Base-by-base conservation (phyloP, 2,113 vertebrate species). In the Gnathonemus echidnorhynchus region DNA sequence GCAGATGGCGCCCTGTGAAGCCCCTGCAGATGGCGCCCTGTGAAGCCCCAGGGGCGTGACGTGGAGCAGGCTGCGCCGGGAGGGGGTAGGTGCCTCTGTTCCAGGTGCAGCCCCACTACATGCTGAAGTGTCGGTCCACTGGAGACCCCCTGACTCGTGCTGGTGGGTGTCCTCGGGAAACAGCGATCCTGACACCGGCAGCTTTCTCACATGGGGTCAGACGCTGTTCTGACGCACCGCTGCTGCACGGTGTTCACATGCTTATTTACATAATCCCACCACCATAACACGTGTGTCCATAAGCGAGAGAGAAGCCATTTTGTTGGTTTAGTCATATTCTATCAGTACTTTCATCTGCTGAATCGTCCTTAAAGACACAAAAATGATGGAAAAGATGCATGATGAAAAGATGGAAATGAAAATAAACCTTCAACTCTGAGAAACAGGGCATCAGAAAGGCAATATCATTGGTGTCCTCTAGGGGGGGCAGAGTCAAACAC, bases 211-310 rank as follows among this genome's bases (percentile, higher is more conserved):
- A 39, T 42, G 50, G 86, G 86, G 50, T 56, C 86, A 87, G 53
- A 56, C n/a, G 31, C 50, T 56, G 86, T 24, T 56, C 21, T 87
- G 31, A 87, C 50, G 86, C 50, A 52, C 6, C 17, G 6, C 15
- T 87, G 2, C 31, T 4, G 13, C 35, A 19, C 50, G 15, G 13
- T 35, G 24, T 53, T 50, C 86, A 53, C 27, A 87, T 9, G n/a
- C 13, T 21, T 87, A 39, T 87, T 87, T 87, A 87, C 86, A 56
- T 87, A 87, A 87, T 53, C 86, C 10, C 46, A 35, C 86, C 27
- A 87, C 0, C 86, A 87, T 56, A 87, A 35, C 62, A 42, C 19
- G 31, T 39, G 5, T 52, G 17, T 35, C 50, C 24, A 87, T 53
- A 53, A 52, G 50, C 5, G 7, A 13, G 49, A 13, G 49, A 35